Percentiles rank a stretch among this genome's conserved stretches.
These are phyloP conservation scores for Enteromius unitaeniatus DNA, from an alignment of 2,797 vertebrate genomes.

Conservation along the genomic window DNA sequence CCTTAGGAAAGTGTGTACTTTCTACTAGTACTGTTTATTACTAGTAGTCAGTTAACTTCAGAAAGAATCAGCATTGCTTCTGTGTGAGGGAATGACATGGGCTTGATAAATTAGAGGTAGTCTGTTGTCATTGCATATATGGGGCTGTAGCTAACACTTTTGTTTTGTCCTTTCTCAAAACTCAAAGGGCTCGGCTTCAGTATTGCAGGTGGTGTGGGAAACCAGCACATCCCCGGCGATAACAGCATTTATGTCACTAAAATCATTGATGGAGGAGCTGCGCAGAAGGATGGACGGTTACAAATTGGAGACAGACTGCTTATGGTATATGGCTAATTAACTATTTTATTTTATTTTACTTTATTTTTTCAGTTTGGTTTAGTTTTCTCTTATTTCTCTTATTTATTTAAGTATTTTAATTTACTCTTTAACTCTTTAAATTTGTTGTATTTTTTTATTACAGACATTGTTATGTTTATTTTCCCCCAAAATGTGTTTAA, in stretches of 20 bases:
- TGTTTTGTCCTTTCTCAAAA: slow-evolving; percentile 14
- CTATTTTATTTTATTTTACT: background rate
- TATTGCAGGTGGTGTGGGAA: slow-evolving; percentile 95
- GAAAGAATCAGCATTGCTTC: background rate
- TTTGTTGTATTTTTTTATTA: background rate
- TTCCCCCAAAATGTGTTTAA: background rate
- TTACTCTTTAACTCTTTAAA: background rate
- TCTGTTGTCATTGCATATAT: background rate
- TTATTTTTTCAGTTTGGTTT: background rate
- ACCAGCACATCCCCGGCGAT: slow-evolving; percentile 97
- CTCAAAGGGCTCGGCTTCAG: slow-evolving; percentile 92
- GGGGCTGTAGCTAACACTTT: background rate
- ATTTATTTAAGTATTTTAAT: background rate
- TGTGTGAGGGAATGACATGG: background rate
- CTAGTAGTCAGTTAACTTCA: background rate
- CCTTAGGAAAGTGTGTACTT: slow-evolving; percentile 14
- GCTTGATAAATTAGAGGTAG: slow-evolving; percentile 23
- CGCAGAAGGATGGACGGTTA: slow-evolving; percentile 90
- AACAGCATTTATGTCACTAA: slow-evolving; percentile 98
- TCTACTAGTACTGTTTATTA: background rate
- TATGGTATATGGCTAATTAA: slow-evolving; percentile 82
- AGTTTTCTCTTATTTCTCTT: background rate
- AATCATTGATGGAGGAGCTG: slow-evolving; percentile 95
- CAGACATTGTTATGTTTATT: background rate
- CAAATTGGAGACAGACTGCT: slow-evolving; percentile 94